Evolutionary conservation across 2,113 vertebrate genomes (phyloP), one percentile per base, ranked within the genome.

Genomic region (Butastur rufipennis): DNA sequence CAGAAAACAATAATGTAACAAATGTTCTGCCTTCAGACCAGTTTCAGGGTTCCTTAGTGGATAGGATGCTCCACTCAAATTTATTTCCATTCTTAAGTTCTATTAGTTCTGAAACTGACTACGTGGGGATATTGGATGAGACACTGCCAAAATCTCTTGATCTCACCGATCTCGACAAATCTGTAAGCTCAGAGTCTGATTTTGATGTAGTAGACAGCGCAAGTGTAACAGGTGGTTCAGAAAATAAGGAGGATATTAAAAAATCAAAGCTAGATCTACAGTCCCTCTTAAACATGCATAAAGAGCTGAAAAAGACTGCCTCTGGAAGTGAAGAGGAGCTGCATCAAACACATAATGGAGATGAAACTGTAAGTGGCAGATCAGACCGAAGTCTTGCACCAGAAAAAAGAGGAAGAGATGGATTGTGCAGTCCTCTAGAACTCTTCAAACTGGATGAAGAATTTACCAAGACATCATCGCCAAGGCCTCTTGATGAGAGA

Each of bases 61-160:
- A 31, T 82, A 14, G 65, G 53, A 70, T 23, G 45, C 26, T 34
- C 4, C 29, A 52, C 21, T 56, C 78, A 78, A 67, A 89, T 83
- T 40, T 61, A 56, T 86, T 94, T 82, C 31, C 45, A 0, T 15
- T 95, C 19, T 17, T 92, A 63, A 74, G 29, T 88, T 85, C 40
- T 73, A 5, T 90, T 5, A 32, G 16, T 86, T 4, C 3, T 68
- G 87, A 94, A n/a, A 43, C 43, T 93, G 5, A 5, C 43, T 42
- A 58, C 26, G 23, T 70, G 77, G 89, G 95, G 10, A 97, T 98
- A 96, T 67, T 94, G 67, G 74, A 95, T 47, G 98, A 98, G 88
- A 97, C 95, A 12, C 26, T 98, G 95, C 97, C 97, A 93, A 97
- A 97, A 68, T 52, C 9, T 27, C 38, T 6, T 91, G 77, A 29